Base-by-base conservation (phyloP, 2,797 vertebrate genomes). In the Liparis tanakae region DNA sequence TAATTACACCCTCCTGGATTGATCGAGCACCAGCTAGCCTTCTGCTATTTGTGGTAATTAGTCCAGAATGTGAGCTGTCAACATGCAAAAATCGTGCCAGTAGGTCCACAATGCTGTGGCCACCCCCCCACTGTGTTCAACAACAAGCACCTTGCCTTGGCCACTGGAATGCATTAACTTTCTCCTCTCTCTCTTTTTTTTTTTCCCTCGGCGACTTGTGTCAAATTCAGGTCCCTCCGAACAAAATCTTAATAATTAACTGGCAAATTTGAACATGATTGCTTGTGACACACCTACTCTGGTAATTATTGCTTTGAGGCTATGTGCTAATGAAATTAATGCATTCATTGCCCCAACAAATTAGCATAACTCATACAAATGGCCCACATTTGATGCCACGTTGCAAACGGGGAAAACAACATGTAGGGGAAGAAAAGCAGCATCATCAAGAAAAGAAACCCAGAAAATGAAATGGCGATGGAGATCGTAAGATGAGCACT, bases 221-320 rank as follows among this genome's bases (percentile, higher is more conserved):
- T 98, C 97, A 99, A 96, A 96, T 96, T 94, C 93, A 88, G 94
- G 96, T 94, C 94, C 95, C 95, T 95, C 92, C 89, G 92, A 97
- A 98, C 95, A 96, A 98, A 99, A 98, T 98, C 96, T 98, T 97
- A 96, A 96, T 99, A 99, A 99, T 99, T 97, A 99, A 98, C 96
- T 96, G 95, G 96, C 96, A 97, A 96, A 97, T 96, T 95, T 96
- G 96, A 97, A 97, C 96, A 97, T 98, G 96, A 98, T 99, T 93
- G 80, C 94, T 97, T 97, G 95, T 98, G 98, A 99, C 98, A 98
- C 97, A 99, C 98, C 98, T 99, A 98, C 97, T 97, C 96, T 97
- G 96, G 95, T 99, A 98, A 99, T 99, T 98, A 98, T 95, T 96
- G 98, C 98, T 99, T 97, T 97, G 95, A 98, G 98, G 98, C 96